These are phyloP conservation scores for Paragorgia papillata DNA, from an alignment of 92 coral and sea anemone genomes.

Conservation along the genomic window DNA sequence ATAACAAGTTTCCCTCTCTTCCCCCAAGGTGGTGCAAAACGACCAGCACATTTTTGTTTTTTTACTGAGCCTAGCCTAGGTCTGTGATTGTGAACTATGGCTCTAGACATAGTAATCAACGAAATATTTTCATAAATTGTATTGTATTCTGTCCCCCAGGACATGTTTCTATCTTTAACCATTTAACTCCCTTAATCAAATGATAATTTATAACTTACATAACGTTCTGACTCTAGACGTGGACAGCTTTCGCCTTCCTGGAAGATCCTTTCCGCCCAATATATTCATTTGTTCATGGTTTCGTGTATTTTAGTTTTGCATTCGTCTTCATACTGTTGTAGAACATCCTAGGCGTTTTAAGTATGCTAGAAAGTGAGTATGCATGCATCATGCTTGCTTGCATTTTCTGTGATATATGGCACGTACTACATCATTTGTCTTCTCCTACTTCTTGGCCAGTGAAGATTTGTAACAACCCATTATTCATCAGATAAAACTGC, in stretches of 20 bases:
- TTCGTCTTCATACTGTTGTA: constrained; percentile 10
- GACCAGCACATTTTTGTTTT: constrained; percentile 6
- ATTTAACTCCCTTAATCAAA: constrained; percentile 4
- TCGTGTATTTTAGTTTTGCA: constrained; percentile 20
- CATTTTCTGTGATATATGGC: constrained; percentile 6
- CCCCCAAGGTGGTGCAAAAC: constrained; percentile 4
- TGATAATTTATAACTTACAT: constrained; percentile 12
- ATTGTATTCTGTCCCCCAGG: no score
- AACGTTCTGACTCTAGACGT: not conserved
- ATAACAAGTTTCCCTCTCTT: not conserved
- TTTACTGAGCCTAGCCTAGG: not conserved
- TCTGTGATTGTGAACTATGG: no score
- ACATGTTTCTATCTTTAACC: not conserved
- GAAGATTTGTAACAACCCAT: constrained; percentile 33
- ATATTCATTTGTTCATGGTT: constrained; percentile 6
- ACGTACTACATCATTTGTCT: constrained; percentile 12
- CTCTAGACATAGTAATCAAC: no score
- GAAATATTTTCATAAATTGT: no score
- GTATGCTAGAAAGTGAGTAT: constrained; percentile 26
- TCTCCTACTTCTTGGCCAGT: constrained; percentile 37
- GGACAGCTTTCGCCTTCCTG: constrained; percentile 18
- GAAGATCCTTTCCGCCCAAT: constrained; percentile 34
- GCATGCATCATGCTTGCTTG: constrained; percentile 5
- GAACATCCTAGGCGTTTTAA: constrained; percentile 24
- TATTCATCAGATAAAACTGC: constrained; percentile 6